Base-by-base conservation (phyloP, 1,140 invertebrate genomes). In the Bicyclus anynana region DNA sequence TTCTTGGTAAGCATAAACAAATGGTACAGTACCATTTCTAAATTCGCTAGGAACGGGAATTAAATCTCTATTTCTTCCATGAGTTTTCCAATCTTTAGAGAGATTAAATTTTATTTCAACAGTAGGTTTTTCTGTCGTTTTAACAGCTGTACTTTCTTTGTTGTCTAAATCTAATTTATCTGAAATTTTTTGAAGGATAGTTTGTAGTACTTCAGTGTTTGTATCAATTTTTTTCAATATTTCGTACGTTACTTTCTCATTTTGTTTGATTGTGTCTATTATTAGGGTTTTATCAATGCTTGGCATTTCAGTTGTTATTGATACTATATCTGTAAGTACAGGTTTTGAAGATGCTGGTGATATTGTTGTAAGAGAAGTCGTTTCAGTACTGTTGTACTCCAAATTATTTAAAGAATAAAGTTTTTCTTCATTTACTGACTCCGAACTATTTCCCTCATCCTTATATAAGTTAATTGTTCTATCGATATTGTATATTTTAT, bases 161-260 rank as follows among this genome's bases (percentile, higher is more conserved):
- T 42, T 33, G 3, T 42, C 26, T 10, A 27, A 4, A n/a, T 40
- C 47, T 1, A 50, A 27, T n/a, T 27, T 49, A 2, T 61, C 29
- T n/a, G 27, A 29, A 51, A 61, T 42, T 42, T 33, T 61, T 54
- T 35, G 47, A 16, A 61, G 40, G 35, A 61, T 50, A 1, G 37
- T 26, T 46, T 50, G 49, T n/a, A 61, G 20, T 18, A 52, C 35
- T 26, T 55, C 33, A 2, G 59, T 61, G 14, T 61, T 61, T 18
- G 47, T 26, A 16, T 61, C 59, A 10, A 61, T 55, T 27, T 54
- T 55, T 13, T 51, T 55, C 16, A 61, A 35, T 23, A 61, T 53
- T 47, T 61, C 52, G 7, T 23, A 35, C 3, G 52, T 61, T 5
- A 61, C 17, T 61, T 50, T 54, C 3, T 61, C 53, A n/a, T 55